These are phyloP conservation scores for Lutjanus campechanus DNA, from an alignment of 2,797 vertebrate species.

Conservation along the genomic window DNA sequence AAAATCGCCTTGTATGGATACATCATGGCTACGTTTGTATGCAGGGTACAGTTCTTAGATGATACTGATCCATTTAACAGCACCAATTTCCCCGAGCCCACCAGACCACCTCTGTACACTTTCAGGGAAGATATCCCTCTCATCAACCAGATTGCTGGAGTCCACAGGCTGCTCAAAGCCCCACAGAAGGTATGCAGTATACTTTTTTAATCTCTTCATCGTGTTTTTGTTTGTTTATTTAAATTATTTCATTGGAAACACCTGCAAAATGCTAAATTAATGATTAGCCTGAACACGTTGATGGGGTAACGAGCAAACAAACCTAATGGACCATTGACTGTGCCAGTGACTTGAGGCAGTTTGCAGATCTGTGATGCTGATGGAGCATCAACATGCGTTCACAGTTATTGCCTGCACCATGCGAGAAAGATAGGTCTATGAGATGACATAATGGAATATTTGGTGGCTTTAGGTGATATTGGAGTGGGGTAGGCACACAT, in stretches of 20 bases:
- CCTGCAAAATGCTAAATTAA: conserved; percentile 30
- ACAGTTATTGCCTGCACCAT: conserved; percentile 28
- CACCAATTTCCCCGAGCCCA: conserved; percentile 96
- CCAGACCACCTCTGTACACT: conserved; percentile 90
- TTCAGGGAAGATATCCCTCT: conserved; percentile 93
- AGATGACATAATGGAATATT: conserved; percentile 50
- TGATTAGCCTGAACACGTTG: conserved; percentile 59
- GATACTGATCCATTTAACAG: conserved; percentile 97
- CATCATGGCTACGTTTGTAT: conserved; percentile 92
- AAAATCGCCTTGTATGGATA: conserved; percentile 85
- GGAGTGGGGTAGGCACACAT: conserved; percentile 30
- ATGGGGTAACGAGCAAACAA: conserved; percentile 63
- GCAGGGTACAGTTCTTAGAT: conserved; percentile 95
- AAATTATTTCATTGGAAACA: conserved; percentile 15
- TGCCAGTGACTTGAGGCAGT: conserved; percentile 30
- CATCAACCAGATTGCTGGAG: conserved; percentile 91
- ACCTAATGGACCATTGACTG: conserved; percentile 32
- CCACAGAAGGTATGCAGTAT: conserved; percentile 91
- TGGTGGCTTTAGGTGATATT: conserved; percentile 54
- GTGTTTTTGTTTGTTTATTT: conserved; percentile 27
- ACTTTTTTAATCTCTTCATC: background rate
- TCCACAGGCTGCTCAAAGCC: conserved; percentile 92
- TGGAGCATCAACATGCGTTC: conserved; percentile 43
- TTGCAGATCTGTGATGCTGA: conserved; percentile 59
- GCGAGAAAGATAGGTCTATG: conserved; percentile 25